phyloP scores from a whole-genome alignment of 2,113 vertebrate genomes.

The Lethenteron camtschaticum region DNA sequence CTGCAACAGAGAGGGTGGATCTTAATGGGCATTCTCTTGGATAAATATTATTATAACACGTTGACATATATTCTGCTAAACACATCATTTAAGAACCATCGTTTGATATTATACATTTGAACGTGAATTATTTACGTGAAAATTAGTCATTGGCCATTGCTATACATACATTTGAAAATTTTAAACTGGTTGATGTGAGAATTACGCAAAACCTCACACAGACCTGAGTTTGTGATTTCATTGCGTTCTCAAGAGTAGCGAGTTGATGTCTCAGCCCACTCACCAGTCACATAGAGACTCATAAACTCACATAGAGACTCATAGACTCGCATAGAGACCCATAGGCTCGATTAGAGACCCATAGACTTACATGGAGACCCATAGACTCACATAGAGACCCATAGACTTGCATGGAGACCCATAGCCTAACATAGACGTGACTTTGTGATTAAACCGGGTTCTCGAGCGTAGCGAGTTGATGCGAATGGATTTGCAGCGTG shows the following conservation, averaged over 20 bases:
- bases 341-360: neutral
- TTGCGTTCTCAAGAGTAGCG: neutral
- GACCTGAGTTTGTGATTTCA: constrained; percentile 3
- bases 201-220: neutral
- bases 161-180: neutral
- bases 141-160: neutral
- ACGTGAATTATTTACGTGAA: neutral
- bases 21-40: no score
- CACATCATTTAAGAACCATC: neutral
- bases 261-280: neutral
- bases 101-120: neutral
- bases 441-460: no score
- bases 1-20: no score
- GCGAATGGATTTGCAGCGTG: no score
- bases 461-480: no score
- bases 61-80: neutral
- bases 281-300: neutral
- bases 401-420: no score
- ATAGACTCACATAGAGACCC: neutral
- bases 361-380: neutral
- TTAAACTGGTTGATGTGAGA: no score
- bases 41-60: neutral
- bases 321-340: neutral
- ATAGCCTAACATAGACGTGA: no score
- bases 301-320: neutral